Conservation (phyloP, 2,888 invertebrate genomes). For the Ophraella communa region DNA sequence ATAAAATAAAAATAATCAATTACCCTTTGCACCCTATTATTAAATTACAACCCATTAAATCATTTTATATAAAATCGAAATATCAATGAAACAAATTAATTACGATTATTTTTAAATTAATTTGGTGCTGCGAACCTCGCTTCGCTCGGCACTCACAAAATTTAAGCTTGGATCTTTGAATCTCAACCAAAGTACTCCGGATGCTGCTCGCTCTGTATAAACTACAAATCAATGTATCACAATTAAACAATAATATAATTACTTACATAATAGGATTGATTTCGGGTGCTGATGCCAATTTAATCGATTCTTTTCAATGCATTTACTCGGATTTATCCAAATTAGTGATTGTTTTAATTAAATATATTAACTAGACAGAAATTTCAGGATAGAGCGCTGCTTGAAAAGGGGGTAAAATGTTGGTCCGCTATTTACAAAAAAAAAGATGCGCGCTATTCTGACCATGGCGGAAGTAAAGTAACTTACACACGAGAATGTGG, state of each 20-base stretch:
- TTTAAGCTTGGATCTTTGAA: too few species aligned
- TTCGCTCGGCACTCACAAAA: too few species aligned
- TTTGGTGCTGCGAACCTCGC: too few species aligned
- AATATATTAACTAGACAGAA: slow-evolving; percentile 55
- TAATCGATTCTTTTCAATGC: slow-evolving; percentile 50
- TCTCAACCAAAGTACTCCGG: background rate
- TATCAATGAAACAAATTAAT: too few species aligned
- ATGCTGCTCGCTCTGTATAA: slow-evolving; percentile 36
- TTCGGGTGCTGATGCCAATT: slow-evolving; percentile 58
- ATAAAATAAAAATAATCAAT: too few species aligned
- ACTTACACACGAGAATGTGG: slow-evolving; percentile 47
- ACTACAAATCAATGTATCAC: slow-evolving; percentile 62
- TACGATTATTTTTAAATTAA: too few species aligned
- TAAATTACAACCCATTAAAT: too few species aligned
- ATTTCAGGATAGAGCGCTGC: slow-evolving; percentile 35
- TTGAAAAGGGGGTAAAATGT: slow-evolving; percentile 41
- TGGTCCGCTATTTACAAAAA: slow-evolving; percentile 59
- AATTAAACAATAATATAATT: slow-evolving; percentile 55
- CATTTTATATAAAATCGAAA: too few species aligned
- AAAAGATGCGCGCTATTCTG: slow-evolving; percentile 48
- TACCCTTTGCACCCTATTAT: too few species aligned
- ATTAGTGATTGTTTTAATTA: slow-evolving; percentile 65
- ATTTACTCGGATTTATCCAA: slow-evolving; percentile 54
- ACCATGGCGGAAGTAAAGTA: slow-evolving; percentile 59
- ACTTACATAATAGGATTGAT: slow-evolving; percentile 59